These are phyloP conservation scores for Petrocephalus schoutedeni DNA, from an alignment of 2,797 vertebrate genomes.

Conservation along the genomic window DNA sequence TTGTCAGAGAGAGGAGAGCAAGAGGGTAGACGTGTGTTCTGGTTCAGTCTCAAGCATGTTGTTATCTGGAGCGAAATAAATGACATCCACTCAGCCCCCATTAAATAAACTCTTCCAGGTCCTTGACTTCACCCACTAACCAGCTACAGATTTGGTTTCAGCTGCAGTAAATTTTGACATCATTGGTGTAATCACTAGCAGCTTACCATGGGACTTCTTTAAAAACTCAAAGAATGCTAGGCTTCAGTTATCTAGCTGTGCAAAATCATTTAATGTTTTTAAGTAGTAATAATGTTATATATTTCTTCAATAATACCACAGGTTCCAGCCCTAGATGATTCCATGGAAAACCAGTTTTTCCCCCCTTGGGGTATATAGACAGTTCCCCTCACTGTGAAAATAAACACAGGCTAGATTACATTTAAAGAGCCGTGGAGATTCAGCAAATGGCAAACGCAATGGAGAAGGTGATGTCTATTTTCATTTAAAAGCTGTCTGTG, in stretches of 20 bases:
- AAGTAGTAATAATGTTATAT: constrained; percentile 35
- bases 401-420: neutral
- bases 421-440: neutral
- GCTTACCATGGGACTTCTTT: constrained; percentile 33
- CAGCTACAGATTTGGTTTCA: constrained; percentile 57
- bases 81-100: constrained; percentile 47
- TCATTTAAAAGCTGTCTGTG: neutral
- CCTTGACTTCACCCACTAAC: constrained; percentile 57
- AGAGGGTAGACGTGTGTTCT: neutral
- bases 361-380: neutral
- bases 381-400: constrained; percentile 4
- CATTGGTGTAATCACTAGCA: constrained; percentile 59
- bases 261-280: constrained; percentile 38
- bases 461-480: neutral
- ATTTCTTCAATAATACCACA: neutral
- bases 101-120: constrained; percentile 63
- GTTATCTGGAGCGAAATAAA: constrained; percentile 47
- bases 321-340: neutral
- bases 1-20: neutral
- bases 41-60: constrained; percentile 29
- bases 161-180: constrained; percentile 61
- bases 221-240: constrained; percentile 21
- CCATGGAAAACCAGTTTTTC: neutral
- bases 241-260: constrained; percentile 48
- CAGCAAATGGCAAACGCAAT: neutral